These are phyloP conservation scores for Scolopax mira DNA, from an alignment of 2,113 vertebrate genomes.

Conservation along the genomic window DNA sequence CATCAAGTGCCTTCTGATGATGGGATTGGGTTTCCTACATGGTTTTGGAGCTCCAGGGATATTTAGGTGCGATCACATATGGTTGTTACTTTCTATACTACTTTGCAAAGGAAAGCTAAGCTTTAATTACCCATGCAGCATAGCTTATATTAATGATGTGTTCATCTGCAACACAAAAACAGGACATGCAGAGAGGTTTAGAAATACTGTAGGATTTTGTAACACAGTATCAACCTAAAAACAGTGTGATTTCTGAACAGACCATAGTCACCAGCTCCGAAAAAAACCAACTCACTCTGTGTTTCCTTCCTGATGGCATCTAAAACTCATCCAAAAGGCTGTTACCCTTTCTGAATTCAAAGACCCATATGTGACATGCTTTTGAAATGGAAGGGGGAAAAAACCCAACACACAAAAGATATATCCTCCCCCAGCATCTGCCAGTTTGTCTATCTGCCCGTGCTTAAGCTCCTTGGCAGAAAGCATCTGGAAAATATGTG, in stretches of 20 bases:
- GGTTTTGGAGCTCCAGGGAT: background rate
- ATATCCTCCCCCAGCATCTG: background rate
- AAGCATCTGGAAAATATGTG: background rate
- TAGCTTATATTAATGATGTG: background rate
- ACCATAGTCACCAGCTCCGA: background rate
- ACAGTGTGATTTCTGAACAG: background rate
- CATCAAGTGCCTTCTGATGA: background rate
- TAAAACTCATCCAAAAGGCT: background rate
- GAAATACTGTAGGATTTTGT: background rate
- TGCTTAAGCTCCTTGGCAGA: background rate
- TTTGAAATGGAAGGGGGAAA: background rate
- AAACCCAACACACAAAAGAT: background rate
- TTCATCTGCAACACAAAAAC: background rate
- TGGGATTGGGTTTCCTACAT: accelerated
- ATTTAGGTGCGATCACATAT: background rate
- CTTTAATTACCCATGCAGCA: background rate
- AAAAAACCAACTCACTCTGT: background rate
- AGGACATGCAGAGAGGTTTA: background rate
- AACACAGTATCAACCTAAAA: background rate
- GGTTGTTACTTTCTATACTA: background rate
- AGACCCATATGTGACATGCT: background rate
- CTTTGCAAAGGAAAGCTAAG: background rate
- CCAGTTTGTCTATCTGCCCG: background rate
- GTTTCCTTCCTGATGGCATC: background rate
- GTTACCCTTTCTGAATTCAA: background rate